Base-by-base conservation (phyloP, 2,888 invertebrate species). In the Cordilura impudica region DNA sequence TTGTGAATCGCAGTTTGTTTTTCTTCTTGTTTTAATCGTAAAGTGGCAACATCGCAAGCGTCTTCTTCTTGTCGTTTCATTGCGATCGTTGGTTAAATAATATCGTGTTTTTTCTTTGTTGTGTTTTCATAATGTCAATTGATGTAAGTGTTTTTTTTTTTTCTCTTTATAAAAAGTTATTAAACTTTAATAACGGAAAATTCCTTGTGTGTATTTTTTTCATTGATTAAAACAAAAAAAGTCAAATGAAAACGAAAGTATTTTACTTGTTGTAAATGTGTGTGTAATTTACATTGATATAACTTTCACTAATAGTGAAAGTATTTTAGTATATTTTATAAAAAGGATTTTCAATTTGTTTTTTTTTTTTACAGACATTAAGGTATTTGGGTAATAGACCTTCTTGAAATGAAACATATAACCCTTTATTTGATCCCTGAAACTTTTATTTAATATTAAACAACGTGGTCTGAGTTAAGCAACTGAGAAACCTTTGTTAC, bases 221-320 rank as follows among this genome's bases (percentile, higher is more conserved):
- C 19, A 12, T 49, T 6, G 21, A 19, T 3, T 21, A 21, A 19
- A 8, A 45, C 18, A 26, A 23, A 16, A 65, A 23, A 53, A 26
- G 18, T n/a, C 16, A 26, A 49, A 69, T 35, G 29, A 80, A 81
- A 81, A 74, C 73, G 74, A 81, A 81, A 81, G 73, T 80, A 47
- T 29, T 47, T 23, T 7, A 14, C 23, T 56, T 51, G 18, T 31
- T 12, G 3, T 12, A 39, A 39, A n/a, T 39, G n/a, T 51, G 18
- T 63, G 65, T 65, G 47, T 49, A 19, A n/a, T n/a, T 53, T n/a
- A 26, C 65, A 2, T 54, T 14, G 29, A 39, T 23, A 54, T 69
- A 21, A 74, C 76, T 78, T 72, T 78, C 77, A 69, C 53, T 5
- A 29, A 60, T 79, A 82, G 82, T 81, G 82, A 82, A 82, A 82